These are phyloP conservation scores for Nomada goodeniana DNA, from an alignment of 2,888 invertebrate species.

Conservation along the genomic window DNA sequence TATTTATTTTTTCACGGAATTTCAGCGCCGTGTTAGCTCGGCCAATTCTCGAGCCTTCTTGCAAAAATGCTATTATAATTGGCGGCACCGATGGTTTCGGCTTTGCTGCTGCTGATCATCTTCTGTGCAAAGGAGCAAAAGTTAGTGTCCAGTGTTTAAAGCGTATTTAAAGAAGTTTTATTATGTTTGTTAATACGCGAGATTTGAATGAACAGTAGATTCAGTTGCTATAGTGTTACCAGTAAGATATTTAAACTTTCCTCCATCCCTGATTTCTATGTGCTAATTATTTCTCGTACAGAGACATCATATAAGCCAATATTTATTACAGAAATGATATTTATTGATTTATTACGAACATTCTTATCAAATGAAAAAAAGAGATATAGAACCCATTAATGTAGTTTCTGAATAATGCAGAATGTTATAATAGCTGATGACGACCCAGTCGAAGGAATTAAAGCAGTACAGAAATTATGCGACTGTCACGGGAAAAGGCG, in stretches of 20 bases:
- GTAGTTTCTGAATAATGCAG: slow-evolving; percentile 36
- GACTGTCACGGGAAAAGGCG: slow-evolving; percentile 80
- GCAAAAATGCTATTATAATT: slow-evolving; percentile 80
- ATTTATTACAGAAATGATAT: background rate
- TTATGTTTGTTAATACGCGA: too few species aligned
- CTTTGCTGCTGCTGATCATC: slow-evolving; percentile 83
- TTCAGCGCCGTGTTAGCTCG: slow-evolving; percentile 8
- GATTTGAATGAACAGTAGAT: background rate
- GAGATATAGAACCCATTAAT: background rate
- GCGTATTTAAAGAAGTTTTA: too few species aligned
- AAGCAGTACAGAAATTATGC: slow-evolving; percentile 78
- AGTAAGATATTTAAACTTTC: background rate
- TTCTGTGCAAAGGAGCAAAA: slow-evolving; percentile 84
- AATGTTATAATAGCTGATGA: slow-evolving; percentile 81
- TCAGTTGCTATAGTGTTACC: background rate
- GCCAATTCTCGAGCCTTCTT: slow-evolving; percentile 39
- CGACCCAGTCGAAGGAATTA: slow-evolving; percentile 75
- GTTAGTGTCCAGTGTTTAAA: slow-evolving; percentile 60
- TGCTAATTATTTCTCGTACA: background rate
- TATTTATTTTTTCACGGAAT: background rate
- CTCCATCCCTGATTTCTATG: background rate
- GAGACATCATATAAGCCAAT: background rate
- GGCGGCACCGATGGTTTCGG: slow-evolving; percentile 86
- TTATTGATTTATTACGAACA: background rate
- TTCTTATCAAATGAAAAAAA: too few species aligned